Evolutionary conservation across 2,113 vertebrate species (phyloP), one percentile per base, ranked within the genome.

Genomic region (Crotalus horridus): DNA sequence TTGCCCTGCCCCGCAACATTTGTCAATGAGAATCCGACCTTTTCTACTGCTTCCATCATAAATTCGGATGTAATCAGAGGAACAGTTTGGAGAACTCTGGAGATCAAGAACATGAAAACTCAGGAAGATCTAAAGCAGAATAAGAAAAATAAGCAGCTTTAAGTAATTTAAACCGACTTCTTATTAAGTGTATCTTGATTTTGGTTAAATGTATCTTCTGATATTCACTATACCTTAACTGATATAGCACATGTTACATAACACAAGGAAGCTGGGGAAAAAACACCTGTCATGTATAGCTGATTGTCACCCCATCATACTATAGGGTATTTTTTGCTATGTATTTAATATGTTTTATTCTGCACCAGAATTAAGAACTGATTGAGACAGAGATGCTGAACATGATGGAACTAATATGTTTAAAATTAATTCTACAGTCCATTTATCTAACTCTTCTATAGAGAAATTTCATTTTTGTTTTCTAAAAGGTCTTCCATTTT

Each of bases 101-200:
- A 97, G 94, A 94, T 97, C 95, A 91, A 97, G 96, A 69, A 93
- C 69, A 5, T 95, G 93, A 95, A 97, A 97, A 89, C 95, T 96
- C 92, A 97, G 90, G 59, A 96, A 96, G 85, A 97, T 92, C 97
- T 97, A 43, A 46, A 95, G 85, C 69, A 13, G 33, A 95, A 94
- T 5, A 91, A 94, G 59, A 93, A 90, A 87, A 33, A 10, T 23
- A 51, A 59, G 12, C 43, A 15, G 5, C 24, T 85, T 89, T 39
- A 85, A 48, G 17, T 89, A 15, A 39, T 11, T n/a, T 20, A 11
- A 8, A 11, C 24, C 23, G 53, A 9, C n/a, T 51, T 61, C n/a
- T 81, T 53, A 48, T 8, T 11, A 15, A 59, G 7, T 48, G 33
- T 56, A 46, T 74, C 26, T 56, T 26, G 69, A 20, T 39, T 81